Evolutionary conservation across 2,797 vertebrate genomes (phyloP).

Genomic region (Schizothorax lantsangensis): DNA sequence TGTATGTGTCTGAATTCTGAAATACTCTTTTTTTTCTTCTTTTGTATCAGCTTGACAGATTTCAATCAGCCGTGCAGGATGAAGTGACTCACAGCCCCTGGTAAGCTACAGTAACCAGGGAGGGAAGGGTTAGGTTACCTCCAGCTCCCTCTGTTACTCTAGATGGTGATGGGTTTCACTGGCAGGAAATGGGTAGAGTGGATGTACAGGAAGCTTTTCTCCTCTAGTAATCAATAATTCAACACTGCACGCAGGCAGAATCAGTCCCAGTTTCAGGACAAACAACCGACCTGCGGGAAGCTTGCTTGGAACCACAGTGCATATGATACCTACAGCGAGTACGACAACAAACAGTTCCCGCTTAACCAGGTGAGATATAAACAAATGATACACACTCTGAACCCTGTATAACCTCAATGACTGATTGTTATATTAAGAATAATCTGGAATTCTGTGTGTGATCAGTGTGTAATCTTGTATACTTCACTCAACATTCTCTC

Average conservation of each 20-base stretch:
- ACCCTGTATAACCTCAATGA: not conserved
- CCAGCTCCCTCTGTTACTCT: constrained; percentile 15
- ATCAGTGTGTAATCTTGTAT: not conserved
- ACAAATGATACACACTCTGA: not conserved
- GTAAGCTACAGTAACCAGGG: constrained; percentile 64
- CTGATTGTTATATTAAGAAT: not conserved
- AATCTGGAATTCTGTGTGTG: not conserved
- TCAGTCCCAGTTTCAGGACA: constrained; percentile 56
- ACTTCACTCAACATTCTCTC: not conserved
- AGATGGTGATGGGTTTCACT: constrained; percentile 58
- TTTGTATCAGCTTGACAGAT: constrained; percentile 70
- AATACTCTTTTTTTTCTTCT: constrained; percentile 33
- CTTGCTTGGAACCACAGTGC: constrained; percentile 59
- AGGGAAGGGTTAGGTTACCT: constrained; percentile 5
- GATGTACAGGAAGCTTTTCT: constrained; percentile 54
- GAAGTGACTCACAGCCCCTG: constrained; percentile 69
- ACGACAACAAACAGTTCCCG: constrained; percentile 27
- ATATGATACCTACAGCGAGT: constrained; percentile 38
- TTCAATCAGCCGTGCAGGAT: constrained; percentile 68
- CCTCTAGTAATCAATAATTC: constrained; percentile 72
- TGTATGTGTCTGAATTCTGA: not conserved
- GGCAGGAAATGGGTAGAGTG: constrained; percentile 61
- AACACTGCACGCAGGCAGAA: constrained; percentile 68
- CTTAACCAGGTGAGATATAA: constrained; percentile 52
- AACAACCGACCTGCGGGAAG: constrained; percentile 44